phyloP scores from a whole-genome alignment of 2,113 vertebrate species.

The Lagopus muta region DNA sequence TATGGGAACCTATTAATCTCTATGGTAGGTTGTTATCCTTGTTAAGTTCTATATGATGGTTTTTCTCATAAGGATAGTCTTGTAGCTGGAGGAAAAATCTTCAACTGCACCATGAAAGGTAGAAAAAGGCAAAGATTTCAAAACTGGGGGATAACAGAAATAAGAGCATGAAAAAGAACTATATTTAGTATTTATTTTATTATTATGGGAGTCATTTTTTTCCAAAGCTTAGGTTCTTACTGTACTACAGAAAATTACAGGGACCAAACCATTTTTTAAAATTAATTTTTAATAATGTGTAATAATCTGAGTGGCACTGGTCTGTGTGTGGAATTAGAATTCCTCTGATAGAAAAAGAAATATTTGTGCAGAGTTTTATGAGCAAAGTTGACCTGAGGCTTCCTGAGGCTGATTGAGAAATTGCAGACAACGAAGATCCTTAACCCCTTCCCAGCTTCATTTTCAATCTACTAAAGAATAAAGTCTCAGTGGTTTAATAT shows the following conservation, averaged over 20 bases:
- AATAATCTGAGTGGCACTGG: conserved; percentile 83
- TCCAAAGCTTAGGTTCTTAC: conserved; percentile 29
- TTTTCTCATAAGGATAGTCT: neutral
- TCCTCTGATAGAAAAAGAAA: conserved; percentile 82
- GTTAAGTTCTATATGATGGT: neutral
- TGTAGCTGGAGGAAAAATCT: conserved; percentile 6
- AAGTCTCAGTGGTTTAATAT: conserved; percentile 5
- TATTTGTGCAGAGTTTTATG: conserved; percentile 87
- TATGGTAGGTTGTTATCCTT: neutral
- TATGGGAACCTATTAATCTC: conserved; percentile 4
- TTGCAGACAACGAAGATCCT: conserved; percentile 68
- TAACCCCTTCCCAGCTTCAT: conserved; percentile 74
- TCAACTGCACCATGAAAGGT: neutral
- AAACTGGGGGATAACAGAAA: neutral
- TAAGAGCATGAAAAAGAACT: neutral
- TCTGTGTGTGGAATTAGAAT: conserved; percentile 84
- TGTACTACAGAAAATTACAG: conserved; percentile 59
- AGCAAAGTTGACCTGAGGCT: conserved; percentile 86
- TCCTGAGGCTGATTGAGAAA: conserved; percentile 83
- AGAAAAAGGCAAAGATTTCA: neutral
- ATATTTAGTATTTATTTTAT: conserved; percentile 26
- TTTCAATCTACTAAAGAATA: conserved; percentile 22
- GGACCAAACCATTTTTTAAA: conserved; percentile 74
- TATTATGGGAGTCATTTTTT: neutral
- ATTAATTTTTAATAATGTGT: conserved; percentile 91